A percentile compares a stretch with the other conserved stretches of the same genome.
Conservation (phyloP, 2,888 invertebrate species). For the Petrolisthes cinctipes region DNA sequence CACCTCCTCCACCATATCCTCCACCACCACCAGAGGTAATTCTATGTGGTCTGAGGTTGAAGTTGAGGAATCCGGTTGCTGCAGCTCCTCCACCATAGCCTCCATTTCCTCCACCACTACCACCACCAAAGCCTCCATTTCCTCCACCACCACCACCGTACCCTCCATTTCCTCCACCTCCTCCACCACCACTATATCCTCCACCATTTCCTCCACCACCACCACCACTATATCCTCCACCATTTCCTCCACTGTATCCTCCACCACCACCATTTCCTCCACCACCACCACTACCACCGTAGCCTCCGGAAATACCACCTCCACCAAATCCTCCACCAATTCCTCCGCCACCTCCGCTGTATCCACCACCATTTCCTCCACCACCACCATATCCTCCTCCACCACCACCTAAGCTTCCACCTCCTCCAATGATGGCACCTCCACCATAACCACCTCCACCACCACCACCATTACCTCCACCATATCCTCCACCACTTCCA, state of each 20-base stretch:
- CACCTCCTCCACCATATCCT: no score
- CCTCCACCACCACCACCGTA: no score
- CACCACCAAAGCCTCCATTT: no score
- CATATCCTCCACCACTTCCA: not conserved
- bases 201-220: no score
- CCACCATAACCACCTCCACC: not conserved
- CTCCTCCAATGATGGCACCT: not conserved
- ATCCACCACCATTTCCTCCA: not conserved
- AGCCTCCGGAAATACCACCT: not conserved
- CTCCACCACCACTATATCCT: no score
- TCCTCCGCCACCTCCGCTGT: conserved; percentile 8
- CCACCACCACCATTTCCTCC: not conserved
- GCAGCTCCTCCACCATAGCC: no score
- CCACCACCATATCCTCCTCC: not conserved
- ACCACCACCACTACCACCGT: not conserved
- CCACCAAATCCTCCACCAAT: not conserved
- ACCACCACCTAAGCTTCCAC: not conserved
- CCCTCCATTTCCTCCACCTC: no score
- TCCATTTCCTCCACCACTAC: no score
- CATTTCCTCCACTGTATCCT: not conserved
- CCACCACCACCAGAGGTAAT: no score
- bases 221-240: not conserved
- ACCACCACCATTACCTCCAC: not conserved
- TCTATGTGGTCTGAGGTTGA: no score
- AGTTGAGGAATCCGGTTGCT: no score